Percentiles rank a stretch among this genome's conserved stretches.
Evolutionary conservation across 2,113 vertebrate species (phyloP).

Genomic region (Chinchilla lanigera): DNA sequence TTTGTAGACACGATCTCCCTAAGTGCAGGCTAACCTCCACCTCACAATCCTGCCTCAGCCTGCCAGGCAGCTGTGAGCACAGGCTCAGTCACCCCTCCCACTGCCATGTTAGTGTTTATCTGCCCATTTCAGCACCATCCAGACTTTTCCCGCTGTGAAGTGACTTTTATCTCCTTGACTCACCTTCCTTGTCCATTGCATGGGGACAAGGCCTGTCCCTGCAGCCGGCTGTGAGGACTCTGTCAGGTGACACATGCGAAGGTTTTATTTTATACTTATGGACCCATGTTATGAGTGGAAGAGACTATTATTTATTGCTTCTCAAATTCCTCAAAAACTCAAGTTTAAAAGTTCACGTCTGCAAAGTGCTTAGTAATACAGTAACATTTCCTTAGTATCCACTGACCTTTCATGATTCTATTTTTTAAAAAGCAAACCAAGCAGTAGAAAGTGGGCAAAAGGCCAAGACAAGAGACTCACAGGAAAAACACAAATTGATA

Average conservation of each 20-base stretch:
- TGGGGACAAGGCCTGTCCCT: neutral
- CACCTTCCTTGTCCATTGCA: neutral
- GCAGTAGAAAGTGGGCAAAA: neutral
- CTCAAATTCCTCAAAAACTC: slow-evolving; percentile 17
- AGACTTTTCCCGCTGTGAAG: no score
- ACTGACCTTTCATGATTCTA: neutral
- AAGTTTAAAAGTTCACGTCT: neutral
- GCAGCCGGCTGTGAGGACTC: neutral
- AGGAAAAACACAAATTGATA: neutral
- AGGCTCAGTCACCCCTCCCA: neutral
- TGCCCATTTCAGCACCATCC: neutral
- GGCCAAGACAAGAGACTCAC: slow-evolving; percentile 1
- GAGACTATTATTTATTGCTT: neutral
- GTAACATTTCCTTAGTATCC: neutral
- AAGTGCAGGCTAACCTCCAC: no score
- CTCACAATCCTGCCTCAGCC: neutral
- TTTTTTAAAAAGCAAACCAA: neutral
- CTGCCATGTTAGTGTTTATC: neutral
- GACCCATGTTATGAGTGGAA: neutral
- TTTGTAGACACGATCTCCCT: neutral
- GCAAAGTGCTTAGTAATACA: neutral
- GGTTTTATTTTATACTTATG: neutral
- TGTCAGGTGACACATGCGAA: neutral
- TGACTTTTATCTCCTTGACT: neutral
- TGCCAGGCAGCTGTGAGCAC: neutral